A percentile compares a stretch with the other conserved stretches of the same genome.
phyloP scores from a whole-genome alignment of 2,113 vertebrate genomes.

The Herpailurus yagouaroundi region DNA sequence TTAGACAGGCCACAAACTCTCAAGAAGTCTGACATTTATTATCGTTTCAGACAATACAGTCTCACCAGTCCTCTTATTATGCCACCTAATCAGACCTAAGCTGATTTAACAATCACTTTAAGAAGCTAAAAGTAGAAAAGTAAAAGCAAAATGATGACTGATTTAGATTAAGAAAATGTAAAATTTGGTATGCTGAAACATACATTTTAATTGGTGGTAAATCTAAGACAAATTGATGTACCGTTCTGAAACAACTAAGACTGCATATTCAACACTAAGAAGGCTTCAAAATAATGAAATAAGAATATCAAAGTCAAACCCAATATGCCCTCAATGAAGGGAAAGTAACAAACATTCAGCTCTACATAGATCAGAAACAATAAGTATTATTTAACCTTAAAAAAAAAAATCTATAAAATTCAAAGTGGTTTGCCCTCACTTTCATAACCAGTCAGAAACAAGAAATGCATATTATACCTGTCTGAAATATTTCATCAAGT shows the following conservation, averaged over 20 bases:
- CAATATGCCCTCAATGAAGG: constrained; percentile 86
- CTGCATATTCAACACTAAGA: constrained; percentile 86
- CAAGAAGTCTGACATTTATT: constrained; percentile 85
- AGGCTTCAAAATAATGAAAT: constrained; percentile 82
- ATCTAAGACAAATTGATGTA: constrained; percentile 81
- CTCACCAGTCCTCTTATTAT: constrained; percentile 81
- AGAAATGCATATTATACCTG: constrained; percentile 95
- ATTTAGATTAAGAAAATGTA: constrained; percentile 80
- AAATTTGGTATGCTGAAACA: constrained; percentile 85
- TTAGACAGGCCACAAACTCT: constrained; percentile 85
- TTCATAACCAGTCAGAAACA: constrained; percentile 92
- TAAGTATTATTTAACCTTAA: constrained; percentile 87
- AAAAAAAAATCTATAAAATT: constrained; percentile 85
- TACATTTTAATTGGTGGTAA: constrained; percentile 82
- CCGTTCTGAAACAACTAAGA: constrained; percentile 84
- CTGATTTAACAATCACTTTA: constrained; percentile 84
- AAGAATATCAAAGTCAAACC: constrained; percentile 85
- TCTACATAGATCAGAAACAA: constrained; percentile 89
- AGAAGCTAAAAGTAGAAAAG: constrained; percentile 86
- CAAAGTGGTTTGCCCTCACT: constrained; percentile 89
- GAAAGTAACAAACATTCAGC: constrained; percentile 89
- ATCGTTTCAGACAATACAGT: constrained; percentile 85
- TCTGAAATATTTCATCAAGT: constrained; percentile 99
- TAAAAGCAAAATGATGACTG: constrained; percentile 87
- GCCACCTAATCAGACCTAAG: constrained; percentile 82